Base-by-base conservation (phyloP, 2,888 invertebrate species). In the Lathronympha strigana region DNA sequence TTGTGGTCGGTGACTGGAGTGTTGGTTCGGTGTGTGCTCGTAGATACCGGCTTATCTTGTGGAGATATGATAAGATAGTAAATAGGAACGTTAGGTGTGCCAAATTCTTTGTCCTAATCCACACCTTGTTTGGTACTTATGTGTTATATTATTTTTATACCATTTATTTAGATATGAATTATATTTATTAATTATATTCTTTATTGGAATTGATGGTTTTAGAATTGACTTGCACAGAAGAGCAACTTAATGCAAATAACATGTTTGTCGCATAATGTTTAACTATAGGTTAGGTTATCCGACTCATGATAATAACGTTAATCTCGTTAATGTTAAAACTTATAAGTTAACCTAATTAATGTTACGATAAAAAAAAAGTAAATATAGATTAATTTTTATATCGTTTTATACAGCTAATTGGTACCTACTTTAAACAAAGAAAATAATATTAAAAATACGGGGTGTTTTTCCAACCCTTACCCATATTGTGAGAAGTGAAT, bases 41-140 rank as follows among this genome's bases (percentile, higher is more conserved):
- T 77, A 86, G 88, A 90, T 89, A 88, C 80, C 77, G 74, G 71
- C 78, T 90, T 91, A 92, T 91, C 91, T 81, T 74, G 71, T 71
- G 69, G 72, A 84, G 84, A 85, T 83, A 84, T 83, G 91, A 92
- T 92, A 91, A 90, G 91, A 91, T 91, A 90, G 79, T 74, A 84
- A 90, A 90, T 87, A 89, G 87, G 88, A 84, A 80, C 89, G 86
- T 81, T 88, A 82, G 91, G 90, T 87, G 92, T 87, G 91, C 92
- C 91, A 90, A 91, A 92, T 91, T 91, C 89, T 90, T 90, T 88
- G 90, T 88, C 82, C 85, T 88, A 84, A 90, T 87, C 87, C 74
- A 76, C 53, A 3, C 64, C 64, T 45, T 60, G 17, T 64, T 60
- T 60, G 45, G 19, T 15, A 60, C 63, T 63, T 66, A 57, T 69